Conservation (phyloP, 2,113 vertebrate species). For the Trematomus loennbergii region DNA sequence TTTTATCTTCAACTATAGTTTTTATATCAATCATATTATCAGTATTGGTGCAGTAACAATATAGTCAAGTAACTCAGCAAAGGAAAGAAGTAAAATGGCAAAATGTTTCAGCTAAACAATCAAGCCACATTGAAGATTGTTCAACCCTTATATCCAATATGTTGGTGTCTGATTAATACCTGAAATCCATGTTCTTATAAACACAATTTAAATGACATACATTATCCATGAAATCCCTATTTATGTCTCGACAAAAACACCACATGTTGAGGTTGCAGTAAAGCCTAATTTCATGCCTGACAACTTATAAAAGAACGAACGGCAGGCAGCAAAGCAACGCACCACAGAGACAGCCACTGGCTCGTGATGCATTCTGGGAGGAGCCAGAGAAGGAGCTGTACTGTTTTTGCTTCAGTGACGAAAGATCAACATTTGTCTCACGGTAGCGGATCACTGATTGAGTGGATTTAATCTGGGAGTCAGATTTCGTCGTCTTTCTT, state of each 20-base stretch:
- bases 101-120: not conserved
- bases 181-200: conserved; percentile 8
- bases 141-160: not conserved
- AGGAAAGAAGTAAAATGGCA: not conserved
- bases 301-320: conserved; percentile 15
- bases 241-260: conserved; percentile 40
- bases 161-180: conserved; percentile 7
- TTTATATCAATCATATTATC: too few species aligned
- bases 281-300: conserved; percentile 41
- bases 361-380: conserved; percentile 44
- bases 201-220: conserved; percentile 28
- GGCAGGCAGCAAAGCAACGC: conserved; percentile 14
- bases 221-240: conserved; percentile 15
- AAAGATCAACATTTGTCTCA: conserved; percentile 74
- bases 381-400: conserved; percentile 5
- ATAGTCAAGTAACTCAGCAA: not conserved
- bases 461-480: conserved; percentile 71
- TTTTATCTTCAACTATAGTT: not conserved
- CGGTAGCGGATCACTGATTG: conserved; percentile 69
- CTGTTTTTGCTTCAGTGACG: conserved; percentile 49
- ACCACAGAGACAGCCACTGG: conserved; percentile 2
- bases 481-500: conserved; percentile 65
- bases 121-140: not conserved
- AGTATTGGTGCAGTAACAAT: not conserved
- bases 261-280: conserved; percentile 14